Conservation (phyloP, 2,113 vertebrate genomes). For the Vicugna pacos region DNA sequence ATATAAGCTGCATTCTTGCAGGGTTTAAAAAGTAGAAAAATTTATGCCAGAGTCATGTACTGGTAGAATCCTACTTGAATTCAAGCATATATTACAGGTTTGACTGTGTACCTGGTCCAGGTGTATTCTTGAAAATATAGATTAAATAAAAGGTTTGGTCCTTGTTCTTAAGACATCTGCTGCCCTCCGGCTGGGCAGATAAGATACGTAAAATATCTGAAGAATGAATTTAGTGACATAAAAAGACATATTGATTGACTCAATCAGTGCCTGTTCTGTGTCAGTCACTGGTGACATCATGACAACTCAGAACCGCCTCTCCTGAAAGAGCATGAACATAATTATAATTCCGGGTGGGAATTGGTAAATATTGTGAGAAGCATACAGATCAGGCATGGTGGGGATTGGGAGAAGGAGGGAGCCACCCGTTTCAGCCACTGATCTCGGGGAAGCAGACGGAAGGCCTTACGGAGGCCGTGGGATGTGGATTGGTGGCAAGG, state of each 20-base stretch:
- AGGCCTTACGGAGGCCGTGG: background rate
- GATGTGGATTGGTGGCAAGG: background rate
- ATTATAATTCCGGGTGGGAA: background rate
- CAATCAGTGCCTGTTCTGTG: background rate
- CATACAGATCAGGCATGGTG: accelerated
- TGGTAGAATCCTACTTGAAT: background rate
- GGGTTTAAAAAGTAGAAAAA: conserved; percentile 8
- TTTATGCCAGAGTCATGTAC: background rate
- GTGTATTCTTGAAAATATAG: conserved; percentile 49
- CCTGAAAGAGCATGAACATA: background rate
- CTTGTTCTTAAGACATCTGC: conserved; percentile 35
- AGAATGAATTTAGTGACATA: conserved; percentile 21
- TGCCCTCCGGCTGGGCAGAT: background rate
- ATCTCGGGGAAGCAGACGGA: background rate
- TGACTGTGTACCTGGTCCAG: background rate
- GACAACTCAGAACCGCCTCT: background rate
- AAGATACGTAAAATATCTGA: background rate
- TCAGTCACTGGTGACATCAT: background rate
- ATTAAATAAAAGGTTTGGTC: conserved; percentile 5
- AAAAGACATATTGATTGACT: background rate
- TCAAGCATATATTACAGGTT: background rate
- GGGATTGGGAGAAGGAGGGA: background rate
- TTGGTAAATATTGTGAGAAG: background rate
- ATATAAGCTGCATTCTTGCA: background rate
- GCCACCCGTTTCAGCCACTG: background rate